Evolutionary conservation across 2,113 vertebrate species (phyloP).

Genomic region (Aphyosemion australe): DNA sequence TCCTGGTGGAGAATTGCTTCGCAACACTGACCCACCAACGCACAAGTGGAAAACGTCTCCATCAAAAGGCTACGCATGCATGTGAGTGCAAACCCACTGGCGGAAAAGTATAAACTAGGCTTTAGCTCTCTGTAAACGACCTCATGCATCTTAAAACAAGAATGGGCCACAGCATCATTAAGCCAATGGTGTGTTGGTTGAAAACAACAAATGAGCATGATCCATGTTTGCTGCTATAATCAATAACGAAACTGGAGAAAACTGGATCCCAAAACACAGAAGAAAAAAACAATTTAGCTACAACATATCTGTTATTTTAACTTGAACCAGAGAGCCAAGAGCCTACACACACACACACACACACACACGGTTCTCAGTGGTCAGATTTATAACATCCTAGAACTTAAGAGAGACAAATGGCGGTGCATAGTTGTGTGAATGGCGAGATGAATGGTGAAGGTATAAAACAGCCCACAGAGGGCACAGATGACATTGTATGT

Average conservation of each 20-base stretch:
- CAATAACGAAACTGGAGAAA: constrained; percentile 25
- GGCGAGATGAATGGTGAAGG: constrained; percentile 50
- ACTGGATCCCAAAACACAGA: constrained; percentile 20
- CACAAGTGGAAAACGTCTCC: too few species aligned
- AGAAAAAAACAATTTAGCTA: constrained; percentile 16
- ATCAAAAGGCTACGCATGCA: too few species aligned
- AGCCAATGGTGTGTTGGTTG: constrained; percentile 21
- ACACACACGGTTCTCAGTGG: constrained; percentile 15
- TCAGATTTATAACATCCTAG: constrained; percentile 67
- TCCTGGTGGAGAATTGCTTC: too few species aligned
- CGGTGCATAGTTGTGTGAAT: constrained; percentile 64
- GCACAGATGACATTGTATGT: constrained; percentile 46
- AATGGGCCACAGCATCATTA: constrained; percentile 41
- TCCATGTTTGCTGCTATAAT: constrained; percentile 9
- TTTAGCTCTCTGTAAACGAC: constrained; percentile 45
- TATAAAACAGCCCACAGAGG: constrained; percentile 46
- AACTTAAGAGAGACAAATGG: constrained; percentile 62
- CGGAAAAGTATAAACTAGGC: too few species aligned
- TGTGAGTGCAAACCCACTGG: too few species aligned
- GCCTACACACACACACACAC: background rate
- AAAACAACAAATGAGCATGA: constrained; percentile 35
- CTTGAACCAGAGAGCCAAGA: constrained; percentile 38
- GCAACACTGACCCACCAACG: too few species aligned
- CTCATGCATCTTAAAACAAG: constrained; percentile 66
- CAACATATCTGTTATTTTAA: constrained; percentile 48